These are phyloP conservation scores for Drosophila yooni DNA, from an alignment of 2,888 invertebrate species.

Conservation along the genomic window DNA sequence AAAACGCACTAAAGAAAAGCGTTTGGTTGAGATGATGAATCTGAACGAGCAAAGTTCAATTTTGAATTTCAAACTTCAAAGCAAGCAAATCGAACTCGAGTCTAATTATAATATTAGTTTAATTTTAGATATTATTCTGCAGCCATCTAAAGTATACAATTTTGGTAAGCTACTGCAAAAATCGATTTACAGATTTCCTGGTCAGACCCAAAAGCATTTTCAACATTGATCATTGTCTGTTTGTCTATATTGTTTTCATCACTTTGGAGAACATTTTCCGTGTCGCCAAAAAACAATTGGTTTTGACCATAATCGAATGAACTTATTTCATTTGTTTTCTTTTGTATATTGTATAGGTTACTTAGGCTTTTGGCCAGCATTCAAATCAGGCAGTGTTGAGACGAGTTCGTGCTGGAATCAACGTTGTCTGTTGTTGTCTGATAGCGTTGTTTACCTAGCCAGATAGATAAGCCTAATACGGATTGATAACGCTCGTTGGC, in stretches of 20 bases:
- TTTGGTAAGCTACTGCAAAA: background rate
- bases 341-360: background rate
- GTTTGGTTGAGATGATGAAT: background rate
- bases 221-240: background rate
- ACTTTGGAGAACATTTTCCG: background rate
- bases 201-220: background rate
- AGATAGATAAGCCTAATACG: conserved; percentile 38
- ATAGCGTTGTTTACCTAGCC: conserved; percentile 25
- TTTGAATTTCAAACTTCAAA: background rate
- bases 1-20: background rate
- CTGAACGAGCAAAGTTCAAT: background rate
- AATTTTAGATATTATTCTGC: background rate
- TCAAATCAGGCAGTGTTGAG: background rate
- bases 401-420: conserved; percentile 5
- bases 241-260: background rate
- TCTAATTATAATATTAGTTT: background rate
- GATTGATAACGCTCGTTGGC: conserved; percentile 45
- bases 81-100: background rate
- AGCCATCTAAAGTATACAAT: background rate
- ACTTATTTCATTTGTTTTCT: background rate
- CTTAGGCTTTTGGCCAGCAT: conserved; percentile 6
- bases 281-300: background rate
- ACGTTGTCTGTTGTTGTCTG: conserved; percentile 26
- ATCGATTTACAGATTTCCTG: background rate
- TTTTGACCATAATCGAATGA: background rate